Evolutionary conservation across 2,113 vertebrate genomes (phyloP).

Genomic region (Chaetorhynchus papuensis): DNA sequence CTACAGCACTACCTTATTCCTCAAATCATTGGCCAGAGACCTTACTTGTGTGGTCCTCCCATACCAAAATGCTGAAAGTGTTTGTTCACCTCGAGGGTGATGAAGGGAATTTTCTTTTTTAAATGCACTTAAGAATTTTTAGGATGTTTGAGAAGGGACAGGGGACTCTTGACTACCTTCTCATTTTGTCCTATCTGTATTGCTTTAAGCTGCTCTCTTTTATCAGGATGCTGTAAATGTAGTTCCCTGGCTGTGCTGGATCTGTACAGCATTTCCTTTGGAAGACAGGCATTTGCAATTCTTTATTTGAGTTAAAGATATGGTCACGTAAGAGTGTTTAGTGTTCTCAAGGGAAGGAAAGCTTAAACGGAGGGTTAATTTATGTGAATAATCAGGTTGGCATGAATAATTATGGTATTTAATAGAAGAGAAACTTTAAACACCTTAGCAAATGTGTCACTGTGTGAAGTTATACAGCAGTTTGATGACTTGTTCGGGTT

Average conservation of each 20-base stretch:
- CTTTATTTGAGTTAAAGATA: not conserved
- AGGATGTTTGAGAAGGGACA: not conserved
- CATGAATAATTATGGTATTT: not conserved
- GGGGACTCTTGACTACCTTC: not conserved
- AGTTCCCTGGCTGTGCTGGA: not conserved
- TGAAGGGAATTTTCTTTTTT: not conserved
- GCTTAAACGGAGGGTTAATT: not conserved
- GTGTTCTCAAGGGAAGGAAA: not conserved
- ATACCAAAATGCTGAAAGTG: not conserved
- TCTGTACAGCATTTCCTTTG: not conserved
- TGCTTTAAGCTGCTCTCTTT: not conserved
- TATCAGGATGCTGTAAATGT: not conserved
- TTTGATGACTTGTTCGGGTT: not conserved
- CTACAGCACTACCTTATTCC: not conserved
- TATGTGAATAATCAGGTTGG: not conserved
- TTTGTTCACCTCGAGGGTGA: not conserved
- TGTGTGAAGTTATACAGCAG: not conserved
- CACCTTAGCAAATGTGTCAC: not conserved
- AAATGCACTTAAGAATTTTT: not conserved
- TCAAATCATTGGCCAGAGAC: not conserved
- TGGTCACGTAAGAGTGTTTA: not conserved
- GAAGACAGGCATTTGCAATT: not conserved
- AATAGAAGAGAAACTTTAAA: conserved; percentile 18
- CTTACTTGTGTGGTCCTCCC: not conserved
- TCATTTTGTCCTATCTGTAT: not conserved